phyloP scores from a whole-genome alignment of 2,888 invertebrate genomes.

The Adineta ricciae region DNA sequence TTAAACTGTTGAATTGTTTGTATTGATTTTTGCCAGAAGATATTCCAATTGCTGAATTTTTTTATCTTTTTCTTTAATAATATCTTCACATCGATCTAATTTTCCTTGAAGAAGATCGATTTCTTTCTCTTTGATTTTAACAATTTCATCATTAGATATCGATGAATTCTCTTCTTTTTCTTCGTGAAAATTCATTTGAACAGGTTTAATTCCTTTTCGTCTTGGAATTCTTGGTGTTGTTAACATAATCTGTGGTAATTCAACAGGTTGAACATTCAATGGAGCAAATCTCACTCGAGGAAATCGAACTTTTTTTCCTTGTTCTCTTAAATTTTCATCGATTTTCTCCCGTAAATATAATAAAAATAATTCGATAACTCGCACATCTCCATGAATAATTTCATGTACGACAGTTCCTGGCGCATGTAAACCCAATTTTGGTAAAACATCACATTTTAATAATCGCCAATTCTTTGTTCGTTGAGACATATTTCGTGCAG shows the following conservation, averaged over 20 bases:
- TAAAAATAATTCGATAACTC: neutral
- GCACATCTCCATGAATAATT: neutral
- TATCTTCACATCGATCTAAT: conserved; percentile 25
- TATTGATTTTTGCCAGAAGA: conserved; percentile 17
- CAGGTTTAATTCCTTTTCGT: neutral
- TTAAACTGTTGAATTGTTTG: neutral
- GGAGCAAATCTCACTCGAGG: too few relatives aligned
- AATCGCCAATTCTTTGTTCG: conserved; percentile 25
- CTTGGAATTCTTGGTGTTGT: neutral
- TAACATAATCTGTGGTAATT: neutral
- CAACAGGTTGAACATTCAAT: too few relatives aligned
- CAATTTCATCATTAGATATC: neutral
- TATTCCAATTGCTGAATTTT: conserved; percentile 22
- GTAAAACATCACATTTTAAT: neutral
- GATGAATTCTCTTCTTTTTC: neutral
- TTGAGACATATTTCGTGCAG: conserved; percentile 22
- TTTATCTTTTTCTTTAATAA: conserved; percentile 25
- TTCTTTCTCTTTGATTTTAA: conserved; percentile 26
- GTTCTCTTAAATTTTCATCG: too few relatives aligned
- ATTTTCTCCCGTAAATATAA: neutral
- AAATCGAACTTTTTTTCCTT: too few relatives aligned
- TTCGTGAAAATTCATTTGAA: neutral
- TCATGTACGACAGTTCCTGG: neutral
- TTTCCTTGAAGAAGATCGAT: conserved; percentile 17
- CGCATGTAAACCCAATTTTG: neutral